A percentile compares a stretch with the other conserved stretches of the same genome.
Conservation (phyloP, 2,888 invertebrate species). For the Drosophila fungiperda region DNA sequence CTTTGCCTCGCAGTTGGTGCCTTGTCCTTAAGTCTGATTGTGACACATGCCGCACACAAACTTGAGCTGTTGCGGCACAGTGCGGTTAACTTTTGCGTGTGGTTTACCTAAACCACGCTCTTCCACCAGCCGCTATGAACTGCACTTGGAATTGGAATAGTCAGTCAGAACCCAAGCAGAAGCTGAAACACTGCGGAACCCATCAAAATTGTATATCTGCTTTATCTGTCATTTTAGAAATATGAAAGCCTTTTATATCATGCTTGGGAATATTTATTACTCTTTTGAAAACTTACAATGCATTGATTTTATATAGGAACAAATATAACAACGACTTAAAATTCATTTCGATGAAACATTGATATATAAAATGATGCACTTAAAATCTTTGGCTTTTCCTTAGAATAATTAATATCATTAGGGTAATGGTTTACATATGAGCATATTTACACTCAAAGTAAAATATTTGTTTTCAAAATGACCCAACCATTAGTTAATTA, state of each 20-base stretch:
- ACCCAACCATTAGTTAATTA: neutral
- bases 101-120: neutral
- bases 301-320: neutral
- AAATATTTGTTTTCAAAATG: neutral
- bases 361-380: too few relatives aligned
- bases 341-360: neutral
- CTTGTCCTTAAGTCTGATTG: slow-evolving; percentile 40
- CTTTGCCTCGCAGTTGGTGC: slow-evolving; percentile 21
- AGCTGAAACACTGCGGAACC: too few relatives aligned
- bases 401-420: neutral
- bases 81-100: slow-evolving; percentile 6
- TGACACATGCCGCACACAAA: slow-evolving; percentile 26
- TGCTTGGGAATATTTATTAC: too few relatives aligned
- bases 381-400: neutral
- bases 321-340: neutral
- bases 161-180: neutral
- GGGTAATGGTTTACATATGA: neutral
- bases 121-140: neutral
- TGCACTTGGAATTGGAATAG: neutral
- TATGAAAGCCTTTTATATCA: too few relatives aligned
- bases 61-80: slow-evolving; percentile 2
- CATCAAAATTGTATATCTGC: neutral
- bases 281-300: neutral
- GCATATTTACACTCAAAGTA: neutral
- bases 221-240: neutral